phyloP scores from a whole-genome alignment of 2,113 vertebrate genomes.

The Mastomys natalensis region DNA sequence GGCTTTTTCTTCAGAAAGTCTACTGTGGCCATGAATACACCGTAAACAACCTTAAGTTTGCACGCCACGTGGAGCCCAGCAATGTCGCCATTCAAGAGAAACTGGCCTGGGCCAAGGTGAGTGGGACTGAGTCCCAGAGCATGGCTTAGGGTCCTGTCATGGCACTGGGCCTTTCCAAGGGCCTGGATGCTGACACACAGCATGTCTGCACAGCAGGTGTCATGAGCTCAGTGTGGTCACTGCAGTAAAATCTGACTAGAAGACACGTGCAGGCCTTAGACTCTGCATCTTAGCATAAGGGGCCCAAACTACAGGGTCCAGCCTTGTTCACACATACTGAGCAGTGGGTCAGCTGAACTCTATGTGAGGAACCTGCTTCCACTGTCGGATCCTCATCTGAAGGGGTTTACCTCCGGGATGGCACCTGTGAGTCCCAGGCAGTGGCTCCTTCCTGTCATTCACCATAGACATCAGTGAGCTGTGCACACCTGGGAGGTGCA shows the following conservation, averaged over 20 bases:
- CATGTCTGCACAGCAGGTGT: background rate
- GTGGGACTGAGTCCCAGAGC: rapidly evolving
- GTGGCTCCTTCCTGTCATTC: background rate
- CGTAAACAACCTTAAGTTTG: slow-evolving; percentile 98
- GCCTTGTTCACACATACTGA: background rate
- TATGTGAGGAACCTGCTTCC: background rate
- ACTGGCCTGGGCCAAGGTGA: slow-evolving; percentile 97
- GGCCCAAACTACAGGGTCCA: rapidly evolving
- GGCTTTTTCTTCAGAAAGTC: slow-evolving; percentile 88
- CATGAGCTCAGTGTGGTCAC: background rate
- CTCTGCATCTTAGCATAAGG: background rate
- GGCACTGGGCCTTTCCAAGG: background rate
- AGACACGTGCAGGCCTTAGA: background rate
- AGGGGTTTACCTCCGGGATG: background rate
- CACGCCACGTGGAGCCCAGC: slow-evolving; percentile 94
- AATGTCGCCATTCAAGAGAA: slow-evolving; percentile 91
- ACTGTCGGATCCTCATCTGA: background rate
- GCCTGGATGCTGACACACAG: background rate
- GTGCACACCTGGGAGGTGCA: no score
- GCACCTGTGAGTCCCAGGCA: background rate
- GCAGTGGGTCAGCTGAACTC: background rate
- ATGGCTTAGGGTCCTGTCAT: background rate
- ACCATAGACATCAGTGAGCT: background rate
- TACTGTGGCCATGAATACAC: slow-evolving; percentile 99
- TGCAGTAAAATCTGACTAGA: background rate